Evolutionary conservation across 2,797 vertebrate species (phyloP).

Genomic region (Micromesistius poutassou): DNA sequence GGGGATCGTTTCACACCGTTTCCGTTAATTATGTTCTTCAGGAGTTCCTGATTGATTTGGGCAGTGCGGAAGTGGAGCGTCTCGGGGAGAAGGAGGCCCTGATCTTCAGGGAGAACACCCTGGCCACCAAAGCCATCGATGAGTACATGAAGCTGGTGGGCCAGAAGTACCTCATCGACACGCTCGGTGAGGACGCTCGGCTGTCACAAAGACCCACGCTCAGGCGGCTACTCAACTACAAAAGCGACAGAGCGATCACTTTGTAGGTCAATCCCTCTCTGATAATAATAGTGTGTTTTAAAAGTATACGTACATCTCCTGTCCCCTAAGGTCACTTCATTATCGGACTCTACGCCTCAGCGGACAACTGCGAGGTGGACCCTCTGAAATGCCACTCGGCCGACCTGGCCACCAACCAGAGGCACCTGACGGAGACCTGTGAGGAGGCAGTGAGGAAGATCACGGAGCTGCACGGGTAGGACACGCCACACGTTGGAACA

Average conservation of each 20-base stretch:
- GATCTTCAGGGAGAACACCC: conserved; percentile 93
- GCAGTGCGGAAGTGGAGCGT: conserved; percentile 84
- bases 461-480: conserved; percentile 77
- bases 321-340: conserved; percentile 79
- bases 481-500: conserved; percentile 5
- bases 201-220: not conserved
- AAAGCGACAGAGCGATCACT: not conserved
- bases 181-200: conserved; percentile 72
- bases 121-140: conserved; percentile 95
- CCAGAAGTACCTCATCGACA: conserved; percentile 90
- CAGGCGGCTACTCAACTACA: not conserved
- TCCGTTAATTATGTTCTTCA: conserved; percentile 39
- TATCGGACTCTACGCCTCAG: conserved; percentile 70
- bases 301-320: not conserved
- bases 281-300: not conserved
- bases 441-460: conserved; percentile 84
- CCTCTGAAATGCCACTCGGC: conserved; percentile 76
- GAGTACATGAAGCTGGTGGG: conserved; percentile 98
- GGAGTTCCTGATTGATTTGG: conserved; percentile 89
- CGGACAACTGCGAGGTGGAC: conserved; percentile 86
- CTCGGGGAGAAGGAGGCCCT: conserved; percentile 85
- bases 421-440: conserved; percentile 77
- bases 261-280: not conserved
- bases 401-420: conserved; percentile 80
- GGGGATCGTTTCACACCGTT: not conserved